Base-by-base conservation (phyloP, 1,140 invertebrate genomes). In the Leptonema lineaticorne region DNA sequence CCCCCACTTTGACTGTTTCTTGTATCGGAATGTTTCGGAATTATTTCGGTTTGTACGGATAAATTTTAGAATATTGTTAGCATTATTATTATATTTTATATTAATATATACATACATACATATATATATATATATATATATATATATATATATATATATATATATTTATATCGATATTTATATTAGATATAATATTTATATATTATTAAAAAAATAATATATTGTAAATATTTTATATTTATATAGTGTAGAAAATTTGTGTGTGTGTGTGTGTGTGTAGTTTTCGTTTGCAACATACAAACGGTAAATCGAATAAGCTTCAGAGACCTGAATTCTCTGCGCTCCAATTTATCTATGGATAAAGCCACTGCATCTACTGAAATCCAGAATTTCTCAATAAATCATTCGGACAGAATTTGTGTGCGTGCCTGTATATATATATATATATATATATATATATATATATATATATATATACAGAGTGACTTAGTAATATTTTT, bases 331-430 rank as follows among this genome's bases (percentile, higher is more conserved):
- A 62, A 62, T 37, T 62, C 29, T 62, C 29, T 37, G 59, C 59
- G 29, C 41, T 37, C 29, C 59, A 62, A 62, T 62, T 33, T 45
- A 62, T 62, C 59, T 62, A 46, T 41, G 24, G 59, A 45, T 62
- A 46, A 33, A 62, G 59, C 29, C 30, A 59, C 57, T 62, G 59
- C 59, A 62, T 27, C 41, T 62, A 28, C 30, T 37, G 59, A 41
- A 45, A 30, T 62, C 29, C 33, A 46, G 22, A 46, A 62, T 46
- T 62, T 46, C 41, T 26, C 59, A 41, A 62, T 62, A 62, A 62
- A 62, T 62, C 59, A 62, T 62, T 46, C 14, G 59, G 59, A 62
- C 59, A 27, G 59, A 29, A 7, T 33, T 14, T 26, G 50, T 53
- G 50, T 53, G 50, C 27, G 50, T 53, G 50, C 50, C 24, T 26